Evolutionary conservation across 2,113 vertebrate species (phyloP), one percentile per base, ranked within the genome.

Genomic region (Triplophysa siluroides): DNA sequence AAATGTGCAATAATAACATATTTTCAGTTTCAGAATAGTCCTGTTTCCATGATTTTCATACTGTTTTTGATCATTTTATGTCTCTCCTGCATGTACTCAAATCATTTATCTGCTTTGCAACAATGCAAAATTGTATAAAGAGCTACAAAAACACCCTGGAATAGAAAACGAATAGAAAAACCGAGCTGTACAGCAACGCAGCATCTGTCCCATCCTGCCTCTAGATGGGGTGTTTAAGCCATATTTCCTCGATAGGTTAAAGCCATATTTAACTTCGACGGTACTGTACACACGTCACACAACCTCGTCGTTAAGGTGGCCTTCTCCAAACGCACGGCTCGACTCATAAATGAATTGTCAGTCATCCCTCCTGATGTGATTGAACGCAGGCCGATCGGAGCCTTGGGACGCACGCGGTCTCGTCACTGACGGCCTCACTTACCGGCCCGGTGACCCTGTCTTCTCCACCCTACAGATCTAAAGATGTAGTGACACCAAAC

Each of bases 401-500:
- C 80, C 80, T 85, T 82, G 80, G 80, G 77, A 85, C 33, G 80
- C 76, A 12, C 66, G 75, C 72, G 72, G 80, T 60, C 83, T 84
- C 78, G 67, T 85, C 83, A 85, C 71, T 85, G 83, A 82, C 83
- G 83, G 77, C 76, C 83, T 82, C 80, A 56, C 83, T 85, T 85
- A 85, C 83, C 75, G 80, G 79, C 79, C 58, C 24, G 65, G 83
- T 84, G 83, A 85, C 83, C 83, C 83, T 85, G 83, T 85, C 83
- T 73, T 79, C 73, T 58, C 77, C 78, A 82, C 77, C 95, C 96
- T 94, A 94, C 94, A 94, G 92, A 91, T 93, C 96, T 95, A 96
- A 98, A 96, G 96, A 98, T 97, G 96, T 95, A 96, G 95, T 93
- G 95, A 96, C 96, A 98, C 96, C 96, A 97, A 97, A 96, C 95